phyloP scores from a whole-genome alignment of 2,113 vertebrate genomes.

The Bubo bubo region DNA sequence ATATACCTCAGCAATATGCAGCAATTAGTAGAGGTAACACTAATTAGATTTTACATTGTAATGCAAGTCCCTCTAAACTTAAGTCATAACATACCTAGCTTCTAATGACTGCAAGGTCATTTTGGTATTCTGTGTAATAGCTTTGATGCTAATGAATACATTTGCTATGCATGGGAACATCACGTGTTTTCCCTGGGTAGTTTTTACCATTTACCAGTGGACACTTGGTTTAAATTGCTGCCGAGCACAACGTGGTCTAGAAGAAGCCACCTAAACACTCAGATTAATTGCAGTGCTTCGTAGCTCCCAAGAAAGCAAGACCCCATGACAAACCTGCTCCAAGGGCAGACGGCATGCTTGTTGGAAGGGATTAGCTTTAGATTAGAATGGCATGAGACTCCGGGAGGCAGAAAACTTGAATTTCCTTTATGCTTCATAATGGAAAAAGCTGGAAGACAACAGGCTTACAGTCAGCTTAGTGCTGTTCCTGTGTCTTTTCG shows the following conservation, averaged over 20 bases:
- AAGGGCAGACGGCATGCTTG: background rate
- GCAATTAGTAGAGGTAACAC: constrained; percentile 74
- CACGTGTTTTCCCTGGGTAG: constrained; percentile 61
- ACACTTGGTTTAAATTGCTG: constrained; percentile 72
- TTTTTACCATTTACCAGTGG: constrained; percentile 72
- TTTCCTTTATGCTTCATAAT: constrained; percentile 48
- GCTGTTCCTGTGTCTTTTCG: constrained; percentile 21
- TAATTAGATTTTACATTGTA: constrained; percentile 80
- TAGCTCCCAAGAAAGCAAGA: background rate
- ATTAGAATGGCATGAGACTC: constrained; percentile 5
- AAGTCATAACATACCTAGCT: constrained; percentile 71
- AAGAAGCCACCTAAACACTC: constrained; percentile 43
- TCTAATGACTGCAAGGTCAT: constrained; percentile 76
- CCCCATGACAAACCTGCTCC: background rate
- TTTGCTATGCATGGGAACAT: constrained; percentile 70
- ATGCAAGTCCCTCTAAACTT: constrained; percentile 73
- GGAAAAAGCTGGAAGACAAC: constrained; percentile 64
- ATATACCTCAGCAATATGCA: constrained; percentile 61
- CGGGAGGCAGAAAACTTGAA: constrained; percentile 38
- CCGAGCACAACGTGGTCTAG: constrained; percentile 11
- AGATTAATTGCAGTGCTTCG: constrained; percentile 2
- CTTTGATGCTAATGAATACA: constrained; percentile 71
- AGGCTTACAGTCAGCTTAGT: constrained; percentile 68
- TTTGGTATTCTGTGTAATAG: constrained; percentile 44
- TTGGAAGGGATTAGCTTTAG: constrained; percentile 29